A percentile compares a stretch with the other conserved stretches of the same genome.
Evolutionary conservation across 2,888 invertebrate genomes (phyloP).

Genomic region (Idaea straminata): DNA sequence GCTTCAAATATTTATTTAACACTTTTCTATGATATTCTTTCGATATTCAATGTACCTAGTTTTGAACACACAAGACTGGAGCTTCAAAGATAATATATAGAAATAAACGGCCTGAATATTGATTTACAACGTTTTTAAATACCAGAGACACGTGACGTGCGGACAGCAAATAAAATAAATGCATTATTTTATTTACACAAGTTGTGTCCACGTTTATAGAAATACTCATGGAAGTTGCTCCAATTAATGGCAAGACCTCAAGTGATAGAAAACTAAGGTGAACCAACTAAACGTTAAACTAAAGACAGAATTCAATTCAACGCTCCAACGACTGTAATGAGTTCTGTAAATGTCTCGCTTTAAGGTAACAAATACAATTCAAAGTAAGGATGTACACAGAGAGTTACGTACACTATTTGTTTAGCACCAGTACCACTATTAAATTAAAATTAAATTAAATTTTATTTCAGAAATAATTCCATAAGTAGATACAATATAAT

Average conservation of each 20-base stretch:
- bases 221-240: too few relatives aligned
- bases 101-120: too few relatives aligned
- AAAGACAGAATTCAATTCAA: constrained; percentile 1
- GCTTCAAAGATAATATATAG: too few relatives aligned
- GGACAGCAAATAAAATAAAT: too few relatives aligned
- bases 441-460: too few relatives aligned
- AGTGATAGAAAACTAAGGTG: not conserved
- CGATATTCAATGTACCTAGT: not conserved
- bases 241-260: not conserved
- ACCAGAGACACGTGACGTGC: too few relatives aligned
- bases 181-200: too few relatives aligned
- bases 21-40: not conserved
- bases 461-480: too few relatives aligned
- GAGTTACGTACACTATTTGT: not conserved
- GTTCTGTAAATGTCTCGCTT: constrained; percentile 1
- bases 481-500: too few relatives aligned
- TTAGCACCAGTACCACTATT: not conserved
- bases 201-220: too few relatives aligned
- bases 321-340: not conserved
- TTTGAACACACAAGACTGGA: too few relatives aligned
- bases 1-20: not conserved
- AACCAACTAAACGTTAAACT: not conserved
- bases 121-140: too few relatives aligned
- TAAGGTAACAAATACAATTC: not conserved
- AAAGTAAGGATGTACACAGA: not conserved